A percentile compares a stretch with the other conserved stretches of the same genome.
Evolutionary conservation across 2,888 invertebrate species (phyloP).

Genomic region (Keiferia lycopersicella): DNA sequence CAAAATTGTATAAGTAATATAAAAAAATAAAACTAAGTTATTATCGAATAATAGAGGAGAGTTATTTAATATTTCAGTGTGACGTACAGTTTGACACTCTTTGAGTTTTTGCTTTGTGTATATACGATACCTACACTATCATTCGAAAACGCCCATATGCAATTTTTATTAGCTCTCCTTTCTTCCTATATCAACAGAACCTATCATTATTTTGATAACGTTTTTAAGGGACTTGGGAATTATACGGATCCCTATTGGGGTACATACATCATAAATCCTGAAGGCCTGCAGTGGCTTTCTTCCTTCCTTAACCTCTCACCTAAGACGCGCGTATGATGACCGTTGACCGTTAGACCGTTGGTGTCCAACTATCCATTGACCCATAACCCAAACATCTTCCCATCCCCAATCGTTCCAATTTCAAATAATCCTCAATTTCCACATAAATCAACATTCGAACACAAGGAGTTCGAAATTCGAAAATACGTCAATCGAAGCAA

Average conservation of each 20-base stretch:
- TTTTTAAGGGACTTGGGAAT: too few relatives aligned
- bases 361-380: conserved; percentile 65
- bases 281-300: neutral
- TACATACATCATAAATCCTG: neutral
- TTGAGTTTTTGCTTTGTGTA: neutral
- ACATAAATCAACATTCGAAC: conserved; percentile 77
- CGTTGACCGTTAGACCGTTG: conserved; percentile 65
- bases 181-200: too few relatives aligned
- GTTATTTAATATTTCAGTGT: neutral
- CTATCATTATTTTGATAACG: too few relatives aligned
- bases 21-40: neutral
- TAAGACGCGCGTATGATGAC: conserved; percentile 66
- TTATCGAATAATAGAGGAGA: neutral
- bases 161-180: too few relatives aligned
- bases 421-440: conserved; percentile 52
- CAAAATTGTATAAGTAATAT: neutral
- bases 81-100: neutral
- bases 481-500: conserved; percentile 75
- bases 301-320: conserved; percentile 65
- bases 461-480: conserved; percentile 63
- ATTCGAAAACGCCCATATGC: neutral
- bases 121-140: neutral
- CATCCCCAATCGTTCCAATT: conserved; percentile 54
- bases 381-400: conserved; percentile 69
- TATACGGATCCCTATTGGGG: too few relatives aligned